These are phyloP conservation scores for Regulus satrapa DNA, from an alignment of 2,113 vertebrate genomes.

Conservation along the genomic window DNA sequence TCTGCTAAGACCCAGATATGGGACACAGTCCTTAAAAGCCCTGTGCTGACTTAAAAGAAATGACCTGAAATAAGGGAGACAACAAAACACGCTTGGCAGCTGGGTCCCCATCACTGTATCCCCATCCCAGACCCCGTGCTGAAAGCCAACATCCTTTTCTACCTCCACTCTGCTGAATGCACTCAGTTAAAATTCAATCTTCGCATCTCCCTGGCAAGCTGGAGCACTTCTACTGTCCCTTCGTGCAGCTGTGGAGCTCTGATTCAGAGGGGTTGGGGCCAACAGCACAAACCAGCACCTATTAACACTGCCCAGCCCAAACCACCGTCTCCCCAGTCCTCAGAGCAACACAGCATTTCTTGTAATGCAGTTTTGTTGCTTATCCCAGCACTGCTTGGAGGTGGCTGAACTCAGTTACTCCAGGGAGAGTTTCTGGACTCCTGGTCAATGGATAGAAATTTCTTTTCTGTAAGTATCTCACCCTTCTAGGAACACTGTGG, in stretches of 20 bases:
- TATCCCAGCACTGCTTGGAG: background rate
- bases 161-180: background rate
- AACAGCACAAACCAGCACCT: background rate
- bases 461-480: background rate
- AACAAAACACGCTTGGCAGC: background rate
- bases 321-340: background rate
- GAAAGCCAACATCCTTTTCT: background rate
- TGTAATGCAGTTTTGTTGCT: background rate
- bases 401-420: background rate
- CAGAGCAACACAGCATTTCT: fast-evolving
- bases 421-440: background rate
- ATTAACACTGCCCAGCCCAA: background rate
- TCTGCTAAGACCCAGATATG: slow-evolving; percentile 53
- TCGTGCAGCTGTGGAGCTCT: background rate
- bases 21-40: slow-evolving; percentile 48
- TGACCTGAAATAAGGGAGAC: background rate
- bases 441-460: background rate
- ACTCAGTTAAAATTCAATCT: background rate
- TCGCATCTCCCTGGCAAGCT: background rate
- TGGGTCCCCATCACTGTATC: background rate
- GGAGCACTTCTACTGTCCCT: background rate
- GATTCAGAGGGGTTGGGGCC: background rate
- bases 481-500: background rate
- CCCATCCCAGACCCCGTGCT: background rate
- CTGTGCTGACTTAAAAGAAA: background rate